phyloP scores from a whole-genome alignment of 1,140 invertebrate species.

The Dufourea novaeangliae region DNA sequence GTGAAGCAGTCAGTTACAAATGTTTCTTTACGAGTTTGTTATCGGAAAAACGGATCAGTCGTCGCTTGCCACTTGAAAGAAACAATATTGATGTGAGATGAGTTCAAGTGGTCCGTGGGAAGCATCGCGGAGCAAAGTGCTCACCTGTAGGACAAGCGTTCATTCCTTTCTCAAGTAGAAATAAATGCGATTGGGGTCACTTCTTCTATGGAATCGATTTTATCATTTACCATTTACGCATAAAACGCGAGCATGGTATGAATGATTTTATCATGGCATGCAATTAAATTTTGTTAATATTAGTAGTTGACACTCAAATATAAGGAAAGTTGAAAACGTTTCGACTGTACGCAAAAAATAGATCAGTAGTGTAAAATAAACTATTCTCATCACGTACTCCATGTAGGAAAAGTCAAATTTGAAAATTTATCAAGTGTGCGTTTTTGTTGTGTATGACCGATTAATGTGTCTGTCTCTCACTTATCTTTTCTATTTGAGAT shows the following conservation, averaged over 20 bases:
- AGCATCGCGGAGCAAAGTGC: slow-evolving; percentile 61
- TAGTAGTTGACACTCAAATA: not conserved
- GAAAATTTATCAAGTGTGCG: no score
- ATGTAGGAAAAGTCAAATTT: no score
- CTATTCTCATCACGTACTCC: no score
- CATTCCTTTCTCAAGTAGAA: slow-evolving; percentile 64
- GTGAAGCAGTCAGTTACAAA: slow-evolving; percentile 22
- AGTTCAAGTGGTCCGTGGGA: slow-evolving; percentile 64
- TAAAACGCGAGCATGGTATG: not conserved
- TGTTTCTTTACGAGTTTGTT: slow-evolving; percentile 34
- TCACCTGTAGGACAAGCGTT: slow-evolving; percentile 58
- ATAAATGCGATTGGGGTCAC: slow-evolving; percentile 59
- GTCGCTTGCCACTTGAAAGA: slow-evolving; percentile 58
- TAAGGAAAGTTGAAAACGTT: no score
- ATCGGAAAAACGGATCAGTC: slow-evolving; percentile 55
- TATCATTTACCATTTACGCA: slow-evolving; percentile 41
- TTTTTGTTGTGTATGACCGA: no score
- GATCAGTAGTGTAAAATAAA: no score
- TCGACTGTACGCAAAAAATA: no score
- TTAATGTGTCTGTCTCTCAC: no score
- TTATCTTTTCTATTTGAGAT: no score
- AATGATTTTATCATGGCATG: not conserved
- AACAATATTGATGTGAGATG: slow-evolving; percentile 68
- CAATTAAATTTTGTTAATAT: not conserved
- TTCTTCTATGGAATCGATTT: slow-evolving; percentile 53